These are phyloP conservation scores for Anthoptus insignis DNA, from an alignment of 2,888 invertebrate genomes.

Conservation along the genomic window DNA sequence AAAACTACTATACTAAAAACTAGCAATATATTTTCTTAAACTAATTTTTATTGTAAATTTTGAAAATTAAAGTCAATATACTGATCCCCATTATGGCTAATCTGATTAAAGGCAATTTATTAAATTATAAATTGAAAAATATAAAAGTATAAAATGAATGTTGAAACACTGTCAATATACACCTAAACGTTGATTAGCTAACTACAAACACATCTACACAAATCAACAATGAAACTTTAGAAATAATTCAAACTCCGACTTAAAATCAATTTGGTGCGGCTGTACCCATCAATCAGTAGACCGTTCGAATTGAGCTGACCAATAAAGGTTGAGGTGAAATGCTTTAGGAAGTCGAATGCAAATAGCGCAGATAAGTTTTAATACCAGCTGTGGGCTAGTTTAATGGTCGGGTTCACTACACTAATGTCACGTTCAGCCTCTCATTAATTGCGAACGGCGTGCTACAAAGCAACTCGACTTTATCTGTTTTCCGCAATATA, in stretches of 20 bases:
- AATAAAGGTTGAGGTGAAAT: conserved; percentile 61
- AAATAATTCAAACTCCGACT: conserved; percentile 48
- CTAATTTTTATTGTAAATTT: no score
- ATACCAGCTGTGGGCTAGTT: conserved; percentile 73
- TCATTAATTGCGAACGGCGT: conserved; percentile 77
- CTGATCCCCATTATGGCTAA: no score
- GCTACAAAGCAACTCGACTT: conserved; percentile 74
- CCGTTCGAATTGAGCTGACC: conserved; percentile 50
- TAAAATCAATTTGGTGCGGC: conserved; percentile 51
- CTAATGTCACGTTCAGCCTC: conserved; percentile 85
- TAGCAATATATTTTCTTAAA: no score
- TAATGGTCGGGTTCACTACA: conserved; percentile 79
- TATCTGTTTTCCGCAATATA: conserved; percentile 69
- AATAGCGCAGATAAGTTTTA: conserved; percentile 85
- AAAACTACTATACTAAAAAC: no score
- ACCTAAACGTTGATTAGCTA: not conserved
- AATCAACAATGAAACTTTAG: conserved; percentile 20
- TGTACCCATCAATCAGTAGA: conserved; percentile 54
- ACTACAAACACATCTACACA: conserved; percentile 1
- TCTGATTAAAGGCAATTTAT: no score
- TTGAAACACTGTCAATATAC: no score
- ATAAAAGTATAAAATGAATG: no score
- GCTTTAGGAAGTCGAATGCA: conserved; percentile 84
- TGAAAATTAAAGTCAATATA: no score
- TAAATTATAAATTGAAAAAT: no score